Conservation (phyloP, 1,140 invertebrate species). For the Saccostrea glomerata region DNA sequence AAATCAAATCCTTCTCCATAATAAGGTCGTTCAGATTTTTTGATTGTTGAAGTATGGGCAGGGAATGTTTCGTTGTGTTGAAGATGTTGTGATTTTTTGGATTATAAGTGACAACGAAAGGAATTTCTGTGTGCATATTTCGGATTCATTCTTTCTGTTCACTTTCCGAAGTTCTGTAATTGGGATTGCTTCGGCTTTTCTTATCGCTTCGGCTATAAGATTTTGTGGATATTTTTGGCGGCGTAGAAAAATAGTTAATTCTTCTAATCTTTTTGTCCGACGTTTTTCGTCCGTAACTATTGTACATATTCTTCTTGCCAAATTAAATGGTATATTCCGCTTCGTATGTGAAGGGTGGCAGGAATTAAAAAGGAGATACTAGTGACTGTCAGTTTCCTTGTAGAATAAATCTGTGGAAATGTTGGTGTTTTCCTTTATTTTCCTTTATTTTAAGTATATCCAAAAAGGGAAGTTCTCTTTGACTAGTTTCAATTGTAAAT, state of each 20-base stretch:
- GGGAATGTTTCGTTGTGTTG: too few species aligned
- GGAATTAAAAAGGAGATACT: not conserved
- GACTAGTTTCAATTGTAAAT: conserved; percentile 29
- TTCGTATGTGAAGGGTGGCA: not conserved
- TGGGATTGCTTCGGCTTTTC: not conserved
- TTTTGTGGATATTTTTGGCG: not conserved
- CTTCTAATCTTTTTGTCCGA: not conserved
- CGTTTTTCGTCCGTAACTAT: not conserved
- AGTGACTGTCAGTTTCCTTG: conserved; percentile 31
- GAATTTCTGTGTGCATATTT: too few species aligned
- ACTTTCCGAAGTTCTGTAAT: not conserved
- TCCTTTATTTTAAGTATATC: conserved; percentile 7
- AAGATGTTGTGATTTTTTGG: too few species aligned
- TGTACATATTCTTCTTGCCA: not conserved
- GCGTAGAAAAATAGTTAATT: not conserved
- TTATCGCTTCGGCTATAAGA: not conserved
- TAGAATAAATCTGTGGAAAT: conserved; percentile 39
- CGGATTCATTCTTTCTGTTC: too few species aligned
- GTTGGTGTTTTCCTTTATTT: not conserved
- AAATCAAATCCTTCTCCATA: too few species aligned
- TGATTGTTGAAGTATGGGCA: too few species aligned
- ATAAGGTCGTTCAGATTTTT: too few species aligned
- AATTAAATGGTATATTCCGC: not conserved
- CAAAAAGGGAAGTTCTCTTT: conserved; percentile 22
- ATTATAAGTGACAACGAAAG: too few species aligned